Evolutionary conservation across 2,113 vertebrate species (phyloP).

Genomic region (Thymallus thymallus): DNA sequence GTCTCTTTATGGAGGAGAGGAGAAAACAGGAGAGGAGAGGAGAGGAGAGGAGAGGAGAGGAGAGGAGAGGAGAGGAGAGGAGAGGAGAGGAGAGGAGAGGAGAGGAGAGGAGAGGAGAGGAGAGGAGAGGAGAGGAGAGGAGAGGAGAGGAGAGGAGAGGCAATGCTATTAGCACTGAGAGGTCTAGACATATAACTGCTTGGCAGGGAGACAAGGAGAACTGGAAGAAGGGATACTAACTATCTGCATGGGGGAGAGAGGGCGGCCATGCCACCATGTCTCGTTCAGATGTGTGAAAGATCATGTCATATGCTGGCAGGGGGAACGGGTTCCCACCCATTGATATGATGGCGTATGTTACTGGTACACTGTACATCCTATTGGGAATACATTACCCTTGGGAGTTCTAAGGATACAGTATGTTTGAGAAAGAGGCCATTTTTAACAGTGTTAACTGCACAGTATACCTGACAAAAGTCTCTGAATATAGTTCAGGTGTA

Average conservation of each 20-base stretch:
- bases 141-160: constrained; percentile 30
- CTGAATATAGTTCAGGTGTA: no score
- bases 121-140: constrained; percentile 25
- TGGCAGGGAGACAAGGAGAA: neutral
- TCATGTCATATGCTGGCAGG: neutral
- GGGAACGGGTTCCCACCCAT: no score
- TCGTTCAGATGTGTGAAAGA: neutral
- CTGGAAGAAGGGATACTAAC: neutral
- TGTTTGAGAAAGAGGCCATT: neutral
- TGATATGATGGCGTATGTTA: no score
- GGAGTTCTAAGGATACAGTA: neutral
- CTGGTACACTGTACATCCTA: no score
- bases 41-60: constrained; percentile 34
- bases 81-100: constrained; percentile 34
- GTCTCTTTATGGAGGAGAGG: constrained; percentile 46
- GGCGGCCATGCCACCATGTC: neutral
- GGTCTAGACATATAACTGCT: constrained; percentile 1
- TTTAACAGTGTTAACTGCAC: neutral
- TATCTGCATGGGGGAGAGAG: neutral
- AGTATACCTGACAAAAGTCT: no score
- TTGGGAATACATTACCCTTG: no score
- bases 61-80: constrained; percentile 9
- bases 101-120: constrained; percentile 24
- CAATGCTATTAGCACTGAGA: constrained; percentile 41
- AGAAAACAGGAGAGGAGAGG: neutral